phyloP scores from a whole-genome alignment of 2,888 invertebrate species.

The Lepidocyrtinus sp. region DNA sequence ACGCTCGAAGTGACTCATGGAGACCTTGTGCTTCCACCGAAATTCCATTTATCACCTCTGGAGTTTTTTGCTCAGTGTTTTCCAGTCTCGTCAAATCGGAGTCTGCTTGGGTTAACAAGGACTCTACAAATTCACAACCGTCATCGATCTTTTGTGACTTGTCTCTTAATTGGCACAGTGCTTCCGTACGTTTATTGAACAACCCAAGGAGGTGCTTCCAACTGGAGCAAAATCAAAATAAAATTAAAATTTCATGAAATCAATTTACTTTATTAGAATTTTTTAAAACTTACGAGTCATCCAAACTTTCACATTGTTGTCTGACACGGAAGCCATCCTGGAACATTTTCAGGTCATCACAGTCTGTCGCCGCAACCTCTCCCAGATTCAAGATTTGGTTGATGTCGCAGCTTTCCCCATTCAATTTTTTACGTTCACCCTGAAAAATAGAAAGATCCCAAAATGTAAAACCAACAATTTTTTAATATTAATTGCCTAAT shows the following conservation, averaged over 20 bases:
- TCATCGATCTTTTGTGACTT: constrained; percentile 60
- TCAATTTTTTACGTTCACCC: constrained; percentile 82
- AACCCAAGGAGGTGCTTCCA: constrained; percentile 64
- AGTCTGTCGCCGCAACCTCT: constrained; percentile 74
- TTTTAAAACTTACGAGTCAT: constrained; percentile 62
- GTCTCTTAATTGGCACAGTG: constrained; percentile 54
- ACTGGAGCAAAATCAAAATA: constrained; percentile 41
- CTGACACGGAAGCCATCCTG: constrained; percentile 62
- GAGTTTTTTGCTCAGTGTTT: constrained; percentile 14
- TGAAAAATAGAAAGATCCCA: constrained; percentile 38
- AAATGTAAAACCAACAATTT: background rate
- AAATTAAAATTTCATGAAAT: background rate
- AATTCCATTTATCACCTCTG: constrained; percentile 10
- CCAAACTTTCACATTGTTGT: constrained; percentile 59
- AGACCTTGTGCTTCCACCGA: constrained; percentile 33
- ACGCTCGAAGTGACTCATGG: constrained; percentile 58
- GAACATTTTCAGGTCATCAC: constrained; percentile 67
- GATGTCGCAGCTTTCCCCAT: constrained; percentile 83
- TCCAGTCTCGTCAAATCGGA: constrained; percentile 52
- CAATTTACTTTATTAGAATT: background rate
- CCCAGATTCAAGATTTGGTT: constrained; percentile 86
- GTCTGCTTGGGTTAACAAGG: constrained; percentile 60
- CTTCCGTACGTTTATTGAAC: constrained; percentile 62
- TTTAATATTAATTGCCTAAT: background rate
- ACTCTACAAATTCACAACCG: constrained; percentile 64